Evolutionary conservation across 37 sponge, comb jelly and placozoan species (phyloP).

Genomic region (Cliona cf. orientalis): DNA sequence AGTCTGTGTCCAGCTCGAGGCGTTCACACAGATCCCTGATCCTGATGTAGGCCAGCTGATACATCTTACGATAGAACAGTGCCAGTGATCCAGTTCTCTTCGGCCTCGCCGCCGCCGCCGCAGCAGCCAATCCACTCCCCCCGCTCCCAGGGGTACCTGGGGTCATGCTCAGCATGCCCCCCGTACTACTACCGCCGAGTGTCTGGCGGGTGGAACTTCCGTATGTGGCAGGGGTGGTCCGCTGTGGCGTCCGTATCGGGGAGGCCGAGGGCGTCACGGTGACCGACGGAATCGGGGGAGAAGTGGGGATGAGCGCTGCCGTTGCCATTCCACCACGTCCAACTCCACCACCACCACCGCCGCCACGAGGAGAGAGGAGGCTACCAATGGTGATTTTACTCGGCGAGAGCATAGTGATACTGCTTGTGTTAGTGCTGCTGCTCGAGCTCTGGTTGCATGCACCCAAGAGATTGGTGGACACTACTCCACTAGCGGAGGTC

Average conservation of each 20-base stretch:
- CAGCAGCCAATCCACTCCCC: no score
- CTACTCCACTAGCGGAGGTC: no score
- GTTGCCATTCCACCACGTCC: no score
- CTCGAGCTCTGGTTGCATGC: no score
- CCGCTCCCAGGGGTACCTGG: neutral
- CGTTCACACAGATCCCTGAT: constrained; percentile 88
- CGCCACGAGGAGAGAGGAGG: constrained; percentile 3
- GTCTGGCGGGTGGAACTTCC: constrained; percentile 1
- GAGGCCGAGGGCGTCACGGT: constrained; percentile 24
- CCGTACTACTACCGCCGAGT: neutral
- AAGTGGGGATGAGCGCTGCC: constrained; percentile 19
- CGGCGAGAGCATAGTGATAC: constrained; percentile 2
- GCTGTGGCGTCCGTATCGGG: neutral
- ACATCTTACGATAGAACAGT: constrained; percentile 88
- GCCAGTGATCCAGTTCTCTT: constrained; percentile 76
- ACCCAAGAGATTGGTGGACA: no score
- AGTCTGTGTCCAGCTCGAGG: constrained; percentile 36
- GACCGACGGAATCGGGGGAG: constrained; percentile 44
- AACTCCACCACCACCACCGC: no score
- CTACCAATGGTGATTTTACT: constrained; percentile 2
- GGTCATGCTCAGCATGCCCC: neutral
- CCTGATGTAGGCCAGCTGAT: constrained; percentile 69
- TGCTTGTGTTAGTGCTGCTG: neutral
- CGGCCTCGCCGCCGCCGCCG: constrained; percentile 38
- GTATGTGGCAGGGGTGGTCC: neutral